These are phyloP conservation scores for Glossophaga mutica DNA, from an alignment of 2,797 vertebrate genomes.

Conservation along the genomic window DNA sequence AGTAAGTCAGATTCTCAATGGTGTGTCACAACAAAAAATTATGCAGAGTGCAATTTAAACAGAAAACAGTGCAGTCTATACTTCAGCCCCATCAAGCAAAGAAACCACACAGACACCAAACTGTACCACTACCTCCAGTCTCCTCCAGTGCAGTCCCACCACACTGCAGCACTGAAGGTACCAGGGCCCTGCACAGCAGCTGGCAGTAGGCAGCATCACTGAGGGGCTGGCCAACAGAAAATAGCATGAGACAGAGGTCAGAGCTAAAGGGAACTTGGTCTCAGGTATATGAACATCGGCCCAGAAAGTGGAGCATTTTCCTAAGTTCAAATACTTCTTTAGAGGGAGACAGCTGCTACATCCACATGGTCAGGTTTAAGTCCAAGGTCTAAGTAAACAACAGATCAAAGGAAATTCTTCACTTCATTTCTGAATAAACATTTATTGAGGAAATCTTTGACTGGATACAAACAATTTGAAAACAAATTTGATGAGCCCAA, in stretches of 20 bases:
- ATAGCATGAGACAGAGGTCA: background rate
- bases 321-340: too few species aligned
- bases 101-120: background rate
- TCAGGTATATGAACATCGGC: background rate
- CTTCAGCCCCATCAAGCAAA: background rate
- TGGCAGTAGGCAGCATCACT: background rate
- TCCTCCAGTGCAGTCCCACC: background rate
- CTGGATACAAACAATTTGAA: background rate
- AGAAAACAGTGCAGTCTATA: background rate
- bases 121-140: background rate
- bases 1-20: background rate
- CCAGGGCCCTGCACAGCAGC: background rate
- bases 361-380: background rate
- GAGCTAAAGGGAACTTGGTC: background rate
- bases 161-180: background rate
- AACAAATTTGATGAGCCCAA: background rate
- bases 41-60: background rate
- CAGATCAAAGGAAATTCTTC: background rate
- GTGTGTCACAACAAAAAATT: background rate
- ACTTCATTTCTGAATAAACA: background rate
- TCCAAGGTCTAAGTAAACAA: background rate
- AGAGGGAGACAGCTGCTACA: background rate
- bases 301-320: background rate
- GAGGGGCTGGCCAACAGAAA: background rate
- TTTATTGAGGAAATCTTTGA: background rate